Conservation (phyloP, 2,888 invertebrate genomes). For the Stenodera caucasica region DNA sequence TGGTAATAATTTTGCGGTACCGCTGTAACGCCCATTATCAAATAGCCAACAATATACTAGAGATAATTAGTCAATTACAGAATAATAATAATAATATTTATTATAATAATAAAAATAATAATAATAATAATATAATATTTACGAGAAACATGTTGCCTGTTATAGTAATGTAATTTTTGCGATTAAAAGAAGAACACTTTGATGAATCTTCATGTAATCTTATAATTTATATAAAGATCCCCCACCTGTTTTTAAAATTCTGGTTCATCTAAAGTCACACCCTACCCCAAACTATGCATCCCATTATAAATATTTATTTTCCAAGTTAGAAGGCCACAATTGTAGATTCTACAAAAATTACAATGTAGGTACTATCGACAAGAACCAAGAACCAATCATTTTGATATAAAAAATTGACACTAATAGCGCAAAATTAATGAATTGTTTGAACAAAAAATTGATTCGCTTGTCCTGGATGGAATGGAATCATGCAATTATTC, state of each 20-base stretch:
- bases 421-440: not conserved
- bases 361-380: slow-evolving; percentile 18
- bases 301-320: slow-evolving; percentile 22
- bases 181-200: slow-evolving; percentile 20
- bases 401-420: not conserved
- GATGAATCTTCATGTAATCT: slow-evolving; percentile 23
- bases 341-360: slow-evolving; percentile 20
- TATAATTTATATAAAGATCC: slow-evolving; percentile 42
- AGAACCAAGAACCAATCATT: slow-evolving; percentile 10
- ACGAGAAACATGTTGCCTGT: slow-evolving; percentile 29
- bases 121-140: slow-evolving; percentile 14
- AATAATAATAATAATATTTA: not conserved
- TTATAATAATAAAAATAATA: not conserved
- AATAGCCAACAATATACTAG: slow-evolving; percentile 33
- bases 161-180: slow-evolving; percentile 15
- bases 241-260: slow-evolving; percentile 38
- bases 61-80: slow-evolving; percentile 5
- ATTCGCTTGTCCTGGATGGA: not conserved
- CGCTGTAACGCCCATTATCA: slow-evolving; percentile 39
- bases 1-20: slow-evolving; percentile 42
- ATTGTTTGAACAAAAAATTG: not conserved
- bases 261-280: slow-evolving; percentile 44
- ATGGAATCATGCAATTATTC: not conserved
- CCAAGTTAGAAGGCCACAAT: slow-evolving; percentile 23
- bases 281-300: slow-evolving; percentile 41